Base-by-base conservation (phyloP, 1,140 invertebrate species). In the Drosophila sproati region DNA sequence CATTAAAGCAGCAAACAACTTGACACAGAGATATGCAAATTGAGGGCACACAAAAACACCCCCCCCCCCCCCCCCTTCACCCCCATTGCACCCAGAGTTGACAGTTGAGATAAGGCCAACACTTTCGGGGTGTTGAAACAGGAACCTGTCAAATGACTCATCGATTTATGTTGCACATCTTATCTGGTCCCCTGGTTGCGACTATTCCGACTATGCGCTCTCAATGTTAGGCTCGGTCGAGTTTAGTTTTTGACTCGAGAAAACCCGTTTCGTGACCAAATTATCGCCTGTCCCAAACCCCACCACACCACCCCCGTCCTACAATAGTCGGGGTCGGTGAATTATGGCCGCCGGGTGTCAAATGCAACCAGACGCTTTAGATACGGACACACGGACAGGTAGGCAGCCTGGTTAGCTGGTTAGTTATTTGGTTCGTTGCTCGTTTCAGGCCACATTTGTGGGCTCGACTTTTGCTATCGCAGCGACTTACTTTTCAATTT, bases 81-180 rank as follows among this genome's bases (percentile, higher is more conserved):
- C 28, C 31, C 10, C 10, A n/a, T 34, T 0, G 20, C 0, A 1
- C 20, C 1, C 20, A 20, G 20, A 20, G 20, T 20, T 20, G 20
- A 20, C 20, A 20, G 20, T 20, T 20, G 29, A 47, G 48, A 73
- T 60, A 52, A 57, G 45, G 4, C 32, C 68, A 55, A 69, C 66
- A 60, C 45, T 69, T 54, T 59, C 29, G 51, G 35, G 41, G n/a
- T 39, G 55, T 54, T 35, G 48, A 62, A 62, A 56, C 54, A 66
- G 54, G 52, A 73, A 72, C 69, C 54, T 73, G 57, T 75, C 59
- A 71, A 63, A 72, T 76, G 73, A 76, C 60, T 76, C 73, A 76
- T 76, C 73, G 68, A 76, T 76, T 60, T 72, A 72, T 76, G 59
- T 43, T 39, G 39, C 51, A 39, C 50, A 55, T 67, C 69, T 72